These are phyloP conservation scores for Coboldia fuscipes DNA, from an alignment of 1,140 invertebrate species.

Conservation along the genomic window DNA sequence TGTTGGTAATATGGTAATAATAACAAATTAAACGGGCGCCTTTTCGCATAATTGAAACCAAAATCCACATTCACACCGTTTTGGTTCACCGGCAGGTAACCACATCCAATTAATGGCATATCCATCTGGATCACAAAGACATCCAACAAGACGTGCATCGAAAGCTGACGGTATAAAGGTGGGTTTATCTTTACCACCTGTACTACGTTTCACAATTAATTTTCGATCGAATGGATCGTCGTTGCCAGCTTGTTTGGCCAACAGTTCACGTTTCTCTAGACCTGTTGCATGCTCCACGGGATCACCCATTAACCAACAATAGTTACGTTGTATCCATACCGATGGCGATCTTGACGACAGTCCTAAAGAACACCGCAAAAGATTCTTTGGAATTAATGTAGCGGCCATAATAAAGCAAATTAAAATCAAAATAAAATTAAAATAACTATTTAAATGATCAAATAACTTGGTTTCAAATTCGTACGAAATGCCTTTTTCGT, in stretches of 20 bases:
- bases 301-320: no score
- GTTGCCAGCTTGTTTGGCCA: conserved; percentile 66
- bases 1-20: no score
- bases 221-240: conserved; percentile 80
- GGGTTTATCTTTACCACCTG: conserved; percentile 67
- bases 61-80: conserved; percentile 84
- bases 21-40: no score
- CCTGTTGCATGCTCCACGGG: conserved; percentile 84
- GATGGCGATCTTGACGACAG: no score
- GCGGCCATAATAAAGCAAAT: no score
- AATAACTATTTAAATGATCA: no score
- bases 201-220: conserved; percentile 50
- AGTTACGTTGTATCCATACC: no score
- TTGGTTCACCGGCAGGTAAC: conserved; percentile 66
- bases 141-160: conserved; percentile 77
- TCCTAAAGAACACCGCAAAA: no score
- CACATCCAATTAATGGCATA: conserved; percentile 94
- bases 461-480: no score
- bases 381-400: no score
- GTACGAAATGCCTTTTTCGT: no score
- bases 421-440: no score
- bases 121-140: conserved; percentile 83
- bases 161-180: conserved; percentile 78
- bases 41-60: conserved; percentile 98
- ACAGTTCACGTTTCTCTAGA: conserved; percentile 69